A percentile compares a stretch with the other conserved stretches of the same genome.
Evolutionary conservation across 1,140 invertebrate genomes (phyloP).

Genomic region (Phymastichus coffea): DNA sequence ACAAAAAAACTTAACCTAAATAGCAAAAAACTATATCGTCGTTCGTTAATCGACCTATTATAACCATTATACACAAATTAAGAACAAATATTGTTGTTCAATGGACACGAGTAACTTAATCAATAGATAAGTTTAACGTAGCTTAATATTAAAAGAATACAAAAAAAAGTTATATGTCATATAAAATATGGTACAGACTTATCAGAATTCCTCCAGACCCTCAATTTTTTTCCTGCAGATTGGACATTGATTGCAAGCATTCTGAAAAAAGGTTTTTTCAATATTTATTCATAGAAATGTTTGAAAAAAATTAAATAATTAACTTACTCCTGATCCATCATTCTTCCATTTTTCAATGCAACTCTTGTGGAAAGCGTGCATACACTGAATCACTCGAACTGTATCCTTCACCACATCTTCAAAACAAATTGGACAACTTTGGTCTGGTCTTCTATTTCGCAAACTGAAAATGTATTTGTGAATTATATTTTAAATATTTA

Average conservation of each 20-base stretch:
- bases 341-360: constrained; percentile 33
- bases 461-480: not conserved
- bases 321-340: constrained; percentile 24
- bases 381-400: constrained; percentile 20
- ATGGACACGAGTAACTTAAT: no score
- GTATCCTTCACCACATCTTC: not conserved
- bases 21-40: no score
- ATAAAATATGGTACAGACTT: not conserved
- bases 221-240: constrained; percentile 1
- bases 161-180: no score
- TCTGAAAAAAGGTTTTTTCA: constrained; percentile 2
- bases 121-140: no score
- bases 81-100: no score
- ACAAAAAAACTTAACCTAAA: no score
- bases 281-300: not conserved
- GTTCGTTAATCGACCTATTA: no score
- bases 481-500: no score
- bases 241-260: not conserved
- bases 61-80: no score
- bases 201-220: constrained; percentile 9
- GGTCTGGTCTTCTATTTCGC: not conserved
- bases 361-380: constrained; percentile 32
- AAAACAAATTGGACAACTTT: constrained; percentile 33
- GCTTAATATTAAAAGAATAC: no score
- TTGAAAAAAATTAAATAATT: not conserved